Conservation (phyloP, 2,797 vertebrate species). For the Zenarchopterus dispar region DNA sequence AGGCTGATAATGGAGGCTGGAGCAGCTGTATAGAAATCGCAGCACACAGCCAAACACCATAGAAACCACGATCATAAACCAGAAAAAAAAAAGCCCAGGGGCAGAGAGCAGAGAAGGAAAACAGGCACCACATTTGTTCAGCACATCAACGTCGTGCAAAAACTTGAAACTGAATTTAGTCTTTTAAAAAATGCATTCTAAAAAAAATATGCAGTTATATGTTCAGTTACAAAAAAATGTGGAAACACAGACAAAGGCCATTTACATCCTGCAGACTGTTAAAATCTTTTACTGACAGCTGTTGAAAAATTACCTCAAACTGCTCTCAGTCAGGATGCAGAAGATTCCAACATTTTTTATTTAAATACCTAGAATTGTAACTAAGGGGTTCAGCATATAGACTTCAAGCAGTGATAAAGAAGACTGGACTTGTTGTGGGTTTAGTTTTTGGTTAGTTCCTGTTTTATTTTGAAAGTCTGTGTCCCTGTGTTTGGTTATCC, state of each 20-base stretch:
- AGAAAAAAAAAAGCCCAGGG: slow-evolving; percentile 29
- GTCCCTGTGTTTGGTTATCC: too few relatives aligned
- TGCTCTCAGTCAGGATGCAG: too few relatives aligned
- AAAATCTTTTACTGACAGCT: too few relatives aligned
- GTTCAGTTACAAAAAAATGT: slow-evolving; percentile 11
- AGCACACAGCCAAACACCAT: slow-evolving; percentile 41
- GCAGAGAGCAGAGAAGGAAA: slow-evolving; percentile 13
- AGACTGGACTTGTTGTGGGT: too few relatives aligned
- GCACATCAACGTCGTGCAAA: slow-evolving; percentile 8
- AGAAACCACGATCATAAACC: slow-evolving; percentile 48
- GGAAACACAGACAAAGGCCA: neutral
- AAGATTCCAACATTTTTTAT: too few relatives aligned
- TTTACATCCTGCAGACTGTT: too few relatives aligned
- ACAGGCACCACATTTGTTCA: slow-evolving; percentile 24
- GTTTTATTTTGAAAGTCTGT: too few relatives aligned
- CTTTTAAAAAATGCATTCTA: slow-evolving; percentile 15
- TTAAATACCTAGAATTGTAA: too few relatives aligned
- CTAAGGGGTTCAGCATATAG: too few relatives aligned
- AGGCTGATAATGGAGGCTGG: slow-evolving; percentile 61
- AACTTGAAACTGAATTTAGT: slow-evolving; percentile 12
- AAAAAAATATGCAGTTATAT: slow-evolving; percentile 11
- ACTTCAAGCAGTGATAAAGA: too few relatives aligned
- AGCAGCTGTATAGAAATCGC: slow-evolving; percentile 54
- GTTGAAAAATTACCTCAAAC: too few relatives aligned
- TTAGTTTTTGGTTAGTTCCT: too few relatives aligned